A percentile compares a stretch with the other conserved stretches of the same genome.
These are phyloP conservation scores for Ceramica pisi DNA, from an alignment of 2,888 invertebrate genomes.

Conservation along the genomic window DNA sequence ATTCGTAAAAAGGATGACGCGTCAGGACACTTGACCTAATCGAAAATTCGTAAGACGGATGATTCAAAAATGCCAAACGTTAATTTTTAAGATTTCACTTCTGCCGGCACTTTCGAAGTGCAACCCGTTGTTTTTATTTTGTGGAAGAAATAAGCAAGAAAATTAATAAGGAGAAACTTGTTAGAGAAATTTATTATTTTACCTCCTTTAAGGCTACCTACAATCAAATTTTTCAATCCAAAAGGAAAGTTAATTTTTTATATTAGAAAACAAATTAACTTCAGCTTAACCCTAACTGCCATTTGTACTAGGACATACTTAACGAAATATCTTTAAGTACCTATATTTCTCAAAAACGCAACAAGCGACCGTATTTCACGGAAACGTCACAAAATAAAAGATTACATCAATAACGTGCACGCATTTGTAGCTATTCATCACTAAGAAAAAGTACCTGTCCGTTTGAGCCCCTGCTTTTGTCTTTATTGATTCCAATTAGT, in stretches of 20 bases:
- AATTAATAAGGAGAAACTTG: neutral
- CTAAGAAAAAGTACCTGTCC: conserved; percentile 63
- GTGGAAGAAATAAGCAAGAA: neutral
- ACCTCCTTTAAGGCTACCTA: too few relatives aligned
- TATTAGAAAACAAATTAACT: neutral
- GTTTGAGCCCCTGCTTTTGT: conserved; percentile 53
- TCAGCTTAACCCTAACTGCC: neutral
- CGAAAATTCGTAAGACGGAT: too few relatives aligned
- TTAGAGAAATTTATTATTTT: neutral
- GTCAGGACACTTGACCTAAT: too few relatives aligned
- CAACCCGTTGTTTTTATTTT: too few relatives aligned
- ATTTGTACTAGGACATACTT: neutral
- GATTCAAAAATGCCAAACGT: too few relatives aligned
- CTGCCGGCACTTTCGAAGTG: too few relatives aligned
- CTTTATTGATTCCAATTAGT: conserved; percentile 68
- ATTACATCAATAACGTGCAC: conserved; percentile 51
- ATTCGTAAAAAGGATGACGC: too few relatives aligned
- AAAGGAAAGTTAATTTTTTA: neutral
- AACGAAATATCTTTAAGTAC: neutral
- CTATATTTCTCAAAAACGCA: neutral
- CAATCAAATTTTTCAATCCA: neutral
- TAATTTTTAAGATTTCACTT: too few relatives aligned
- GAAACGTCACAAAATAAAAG: conserved; percentile 48
- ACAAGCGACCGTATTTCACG: conserved; percentile 23
- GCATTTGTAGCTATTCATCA: conserved; percentile 56